Evolutionary conservation across 2,888 invertebrate genomes (phyloP).

Genomic region (Hirtodrosophila confusa): DNA sequence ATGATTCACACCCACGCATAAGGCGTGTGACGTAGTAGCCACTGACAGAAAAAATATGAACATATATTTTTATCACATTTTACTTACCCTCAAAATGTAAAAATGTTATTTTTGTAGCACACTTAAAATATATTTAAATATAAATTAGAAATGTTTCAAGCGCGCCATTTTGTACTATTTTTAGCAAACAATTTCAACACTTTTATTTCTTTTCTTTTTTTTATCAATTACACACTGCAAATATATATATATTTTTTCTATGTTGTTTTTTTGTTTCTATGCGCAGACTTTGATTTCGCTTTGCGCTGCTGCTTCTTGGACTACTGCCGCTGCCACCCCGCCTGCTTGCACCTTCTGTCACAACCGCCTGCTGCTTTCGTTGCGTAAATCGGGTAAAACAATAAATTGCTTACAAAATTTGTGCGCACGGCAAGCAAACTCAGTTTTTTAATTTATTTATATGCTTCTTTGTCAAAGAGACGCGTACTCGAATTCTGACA

Average conservation of each 20-base stretch:
- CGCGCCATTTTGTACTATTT: slow-evolving; percentile 79
- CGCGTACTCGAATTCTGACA: slow-evolving; percentile 38
- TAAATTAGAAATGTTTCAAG: slow-evolving; percentile 79
- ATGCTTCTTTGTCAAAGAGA: slow-evolving; percentile 20
- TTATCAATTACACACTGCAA: slow-evolving; percentile 41
- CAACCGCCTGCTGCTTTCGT: slow-evolving; percentile 57
- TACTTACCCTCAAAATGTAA: slow-evolving; percentile 55
- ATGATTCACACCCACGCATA: slow-evolving; percentile 59
- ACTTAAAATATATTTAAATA: slow-evolving; percentile 23
- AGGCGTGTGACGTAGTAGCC: slow-evolving; percentile 34
- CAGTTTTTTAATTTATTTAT: slow-evolving; percentile 34
- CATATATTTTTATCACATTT: slow-evolving; percentile 8
- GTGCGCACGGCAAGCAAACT: slow-evolving; percentile 1
- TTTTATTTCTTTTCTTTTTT: slow-evolving; percentile 16
- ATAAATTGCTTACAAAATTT: slow-evolving; percentile 13
- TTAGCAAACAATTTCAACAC: slow-evolving; percentile 40
- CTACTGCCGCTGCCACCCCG: slow-evolving; percentile 22
- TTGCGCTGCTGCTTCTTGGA: slow-evolving; percentile 45
- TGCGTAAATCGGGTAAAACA: slow-evolving; percentile 61
- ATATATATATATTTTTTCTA: slow-evolving; percentile 25
- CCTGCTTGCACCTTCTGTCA: slow-evolving; percentile 34
- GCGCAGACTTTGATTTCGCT: slow-evolving; percentile 55
- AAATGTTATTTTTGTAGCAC: slow-evolving; percentile 12
- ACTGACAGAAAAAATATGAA: not conserved
- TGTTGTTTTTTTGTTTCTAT: slow-evolving; percentile 39